Evolutionary conservation across 1,140 invertebrate species (phyloP), one percentile per base, ranked within the genome.

Genomic region (Cotesia glomerata): DNA sequence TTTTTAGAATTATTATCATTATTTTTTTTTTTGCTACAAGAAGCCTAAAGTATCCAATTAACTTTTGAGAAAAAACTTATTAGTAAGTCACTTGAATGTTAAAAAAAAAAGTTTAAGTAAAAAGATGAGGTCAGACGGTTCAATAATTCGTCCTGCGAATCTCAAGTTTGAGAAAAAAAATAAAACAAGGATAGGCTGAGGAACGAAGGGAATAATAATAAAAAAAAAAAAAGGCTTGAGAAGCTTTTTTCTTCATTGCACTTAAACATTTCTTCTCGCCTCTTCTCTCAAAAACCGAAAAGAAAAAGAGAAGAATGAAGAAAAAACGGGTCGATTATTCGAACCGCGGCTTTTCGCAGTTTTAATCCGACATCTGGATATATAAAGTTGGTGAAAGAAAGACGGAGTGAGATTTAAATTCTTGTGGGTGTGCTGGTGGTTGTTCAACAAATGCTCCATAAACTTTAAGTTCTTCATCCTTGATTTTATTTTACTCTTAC

Each of bases 1-100:
- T 18, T 18, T 18, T 18, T 1, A 18, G 2, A 18, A 18, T 18
- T 18, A 26, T 26, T 26, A 26, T 26, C 3, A 26, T 26, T 26
- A 2, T 26, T 26, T 26, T 26, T 26, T 26, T 26, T 26, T 26
- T 26, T 26, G 26, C 0, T 26, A 26, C 26, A 26, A 26, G 26
- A 26, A 26, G 26, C 26, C 26, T 26, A 26, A 26, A 26, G 26
- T 45, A 45, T 45, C 39, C 39, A 45, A 45, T 45, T 45, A 45
- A 45, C 11, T 45, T 45, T 9, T 2, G 3, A 45, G 1, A 45
- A 9, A 58, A 69, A 63, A 59, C 26, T 62, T 56, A 72, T 66
- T 82, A 83, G 82, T 81, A 79, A 83, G 80, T 83, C 79, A 74
- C 78, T 76, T 82, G 83, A 83, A 84, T 83, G 80, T 51, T 32